Evolutionary conservation across 1,140 invertebrate species (phyloP).

Genomic region (Anastrepha obliqua): DNA sequence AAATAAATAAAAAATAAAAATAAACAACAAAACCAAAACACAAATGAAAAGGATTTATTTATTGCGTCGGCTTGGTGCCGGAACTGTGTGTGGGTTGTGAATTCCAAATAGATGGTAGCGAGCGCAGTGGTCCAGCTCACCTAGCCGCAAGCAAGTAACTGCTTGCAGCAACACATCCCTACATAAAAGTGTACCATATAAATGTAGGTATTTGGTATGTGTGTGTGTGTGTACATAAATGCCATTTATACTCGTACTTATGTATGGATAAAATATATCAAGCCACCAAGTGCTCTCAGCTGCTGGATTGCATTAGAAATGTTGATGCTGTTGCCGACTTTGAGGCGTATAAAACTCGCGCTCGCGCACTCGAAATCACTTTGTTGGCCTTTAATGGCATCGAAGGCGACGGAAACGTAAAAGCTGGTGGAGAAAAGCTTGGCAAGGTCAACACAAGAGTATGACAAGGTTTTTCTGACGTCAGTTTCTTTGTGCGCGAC

Average conservation of each 20-base stretch:
- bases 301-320: conserved; percentile 27
- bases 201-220: background rate
- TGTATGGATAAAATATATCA: conserved; percentile 1
- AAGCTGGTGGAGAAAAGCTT: background rate
- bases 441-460: conserved; percentile 34
- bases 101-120: background rate
- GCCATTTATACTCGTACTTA: background rate
- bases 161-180: background rate
- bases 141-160: background rate
- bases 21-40: background rate
- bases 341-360: conserved; percentile 44
- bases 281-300: conserved; percentile 36
- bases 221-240: background rate
- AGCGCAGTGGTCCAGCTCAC: background rate
- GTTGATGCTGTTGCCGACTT: conserved; percentile 30
- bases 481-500: background rate
- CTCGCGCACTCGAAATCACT: conserved; percentile 45
- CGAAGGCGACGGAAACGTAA: conserved; percentile 27
- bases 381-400: conserved; percentile 19
- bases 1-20: conserved; percentile 19
- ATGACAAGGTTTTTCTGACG: conserved; percentile 10
- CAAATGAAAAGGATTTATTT: conserved; percentile 33
- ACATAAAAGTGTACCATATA: background rate
- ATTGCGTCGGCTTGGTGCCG: background rate
- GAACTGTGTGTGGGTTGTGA: background rate